A percentile compares a stretch with the other conserved stretches of the same genome.
Evolutionary conservation across 92 coral and sea anemone species (phyloP).

Genomic region (Metridium senile): DNA sequence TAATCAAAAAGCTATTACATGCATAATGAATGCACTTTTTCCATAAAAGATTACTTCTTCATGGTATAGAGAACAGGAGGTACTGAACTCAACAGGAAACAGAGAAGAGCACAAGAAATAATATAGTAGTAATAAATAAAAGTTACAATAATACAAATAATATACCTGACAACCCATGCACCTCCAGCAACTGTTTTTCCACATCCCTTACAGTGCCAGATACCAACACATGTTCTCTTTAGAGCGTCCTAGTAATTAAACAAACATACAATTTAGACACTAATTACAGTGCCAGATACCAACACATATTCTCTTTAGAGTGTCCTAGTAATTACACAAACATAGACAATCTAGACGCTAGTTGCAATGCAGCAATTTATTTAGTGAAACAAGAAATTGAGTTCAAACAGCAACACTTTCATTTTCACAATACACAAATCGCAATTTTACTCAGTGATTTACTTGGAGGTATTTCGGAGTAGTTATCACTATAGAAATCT

Average conservation of each 20-base stretch:
- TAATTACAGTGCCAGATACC: slow-evolving; percentile 95
- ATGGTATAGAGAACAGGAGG: no score
- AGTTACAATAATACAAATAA: not conserved
- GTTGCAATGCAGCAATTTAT: slow-evolving; percentile 68
- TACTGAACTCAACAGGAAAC: no score
- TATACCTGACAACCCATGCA: slow-evolving; percentile 99
- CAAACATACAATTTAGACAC: not conserved
- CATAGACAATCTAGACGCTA: not conserved
- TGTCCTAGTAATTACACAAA: slow-evolving; percentile 49
- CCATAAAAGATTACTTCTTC: no score
- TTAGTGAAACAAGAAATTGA: no score
- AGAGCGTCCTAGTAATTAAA: slow-evolving; percentile 68
- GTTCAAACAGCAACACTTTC: no score
- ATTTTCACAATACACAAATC: no score
- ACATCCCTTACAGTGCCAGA: slow-evolving; percentile 97
- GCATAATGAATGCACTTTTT: no score
- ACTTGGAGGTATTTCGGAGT: no score
- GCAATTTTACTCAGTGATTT: no score
- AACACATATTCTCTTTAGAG: slow-evolving; percentile 91
- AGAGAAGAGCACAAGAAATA: no score
- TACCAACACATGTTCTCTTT: slow-evolving; percentile 93
- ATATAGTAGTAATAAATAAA: not conserved
- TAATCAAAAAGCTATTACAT: no score
- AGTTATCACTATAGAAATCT: no score
- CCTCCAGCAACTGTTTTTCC: slow-evolving; percentile 99